phyloP scores from a whole-genome alignment of 2,888 invertebrate species.

The Tyria jacobaeae region DNA sequence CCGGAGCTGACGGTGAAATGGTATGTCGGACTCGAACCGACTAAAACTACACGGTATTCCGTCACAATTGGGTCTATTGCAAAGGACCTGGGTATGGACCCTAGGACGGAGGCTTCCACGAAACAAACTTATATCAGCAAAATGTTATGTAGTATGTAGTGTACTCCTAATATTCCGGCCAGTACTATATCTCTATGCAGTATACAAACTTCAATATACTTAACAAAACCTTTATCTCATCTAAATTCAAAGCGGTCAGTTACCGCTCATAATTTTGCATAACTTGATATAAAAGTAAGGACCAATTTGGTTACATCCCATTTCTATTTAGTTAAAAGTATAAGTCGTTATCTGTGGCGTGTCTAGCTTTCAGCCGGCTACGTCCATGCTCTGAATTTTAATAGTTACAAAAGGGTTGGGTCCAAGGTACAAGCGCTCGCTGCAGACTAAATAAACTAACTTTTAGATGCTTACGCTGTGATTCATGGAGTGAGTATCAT shows the following conservation, averaged over 20 bases:
- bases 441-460: neutral
- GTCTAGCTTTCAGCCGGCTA: constrained; percentile 46
- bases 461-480: neutral
- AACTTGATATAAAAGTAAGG: constrained; percentile 14
- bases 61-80: too few species aligned
- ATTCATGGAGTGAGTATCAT: too few species aligned
- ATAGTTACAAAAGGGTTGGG: constrained; percentile 26
- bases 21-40: too few species aligned
- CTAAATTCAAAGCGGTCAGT: constrained; percentile 7
- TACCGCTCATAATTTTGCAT: constrained; percentile 19
- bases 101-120: too few species aligned
- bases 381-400: constrained; percentile 45
- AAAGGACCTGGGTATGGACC: too few species aligned
- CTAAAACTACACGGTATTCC: too few species aligned
- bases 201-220: constrained; percentile 1
- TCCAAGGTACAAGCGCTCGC: constrained; percentile 6
- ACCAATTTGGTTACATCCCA: constrained; percentile 26
- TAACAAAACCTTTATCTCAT: constrained; percentile 9
- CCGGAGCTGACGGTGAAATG: too few species aligned
- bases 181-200: neutral
- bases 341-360: constrained; percentile 44
- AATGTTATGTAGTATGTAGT: too few species aligned
- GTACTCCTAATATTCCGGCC: neutral
- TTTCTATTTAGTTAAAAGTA: constrained; percentile 40
- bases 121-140: too few species aligned